These are phyloP conservation scores for Podotricha telesiphe DNA, from an alignment of 2,888 invertebrate genomes.

Conservation along the genomic window DNA sequence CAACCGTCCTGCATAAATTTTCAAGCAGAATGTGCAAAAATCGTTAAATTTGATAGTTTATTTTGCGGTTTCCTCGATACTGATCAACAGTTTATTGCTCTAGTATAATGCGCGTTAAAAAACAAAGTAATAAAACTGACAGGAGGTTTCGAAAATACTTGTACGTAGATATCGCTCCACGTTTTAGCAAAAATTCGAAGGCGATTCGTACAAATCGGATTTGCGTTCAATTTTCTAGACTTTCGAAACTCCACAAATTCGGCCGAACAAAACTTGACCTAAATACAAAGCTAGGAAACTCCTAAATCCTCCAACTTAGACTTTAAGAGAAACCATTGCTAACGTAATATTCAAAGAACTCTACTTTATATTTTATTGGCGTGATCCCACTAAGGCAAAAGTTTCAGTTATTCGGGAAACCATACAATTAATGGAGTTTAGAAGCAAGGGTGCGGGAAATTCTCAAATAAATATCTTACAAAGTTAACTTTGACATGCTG, in stretches of 20 bases:
- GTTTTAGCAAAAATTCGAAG: slow-evolving; percentile 45
- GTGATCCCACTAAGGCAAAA: slow-evolving; percentile 34
- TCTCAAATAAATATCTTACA: slow-evolving; percentile 35
- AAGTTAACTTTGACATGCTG: slow-evolving; percentile 33
- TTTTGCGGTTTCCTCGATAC: slow-evolving; percentile 28
- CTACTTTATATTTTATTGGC: slow-evolving; percentile 45
- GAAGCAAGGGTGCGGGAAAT: slow-evolving; percentile 11
- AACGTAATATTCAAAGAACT: slow-evolving; percentile 63
- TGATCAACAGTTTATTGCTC: slow-evolving; percentile 31
- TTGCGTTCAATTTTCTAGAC: slow-evolving; percentile 79
- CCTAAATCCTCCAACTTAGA: slow-evolving; percentile 62
- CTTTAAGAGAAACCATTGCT: slow-evolving; percentile 66
- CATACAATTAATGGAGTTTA: slow-evolving; percentile 23
- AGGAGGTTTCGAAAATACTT: slow-evolving; percentile 46
- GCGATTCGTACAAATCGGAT: slow-evolving; percentile 67
- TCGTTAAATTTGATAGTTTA: slow-evolving; percentile 28
- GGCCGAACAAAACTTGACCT: slow-evolving; percentile 63
- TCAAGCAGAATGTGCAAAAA: slow-evolving; percentile 5
- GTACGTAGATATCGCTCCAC: slow-evolving; percentile 59
- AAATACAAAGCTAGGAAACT: slow-evolving; percentile 64
- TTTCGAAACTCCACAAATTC: slow-evolving; percentile 66
- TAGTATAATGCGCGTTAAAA: slow-evolving; percentile 24
- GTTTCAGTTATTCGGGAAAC: slow-evolving; percentile 10
- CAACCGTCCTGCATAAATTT: background rate
- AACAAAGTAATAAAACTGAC: slow-evolving; percentile 43